Evolutionary conservation across 2,113 vertebrate genomes (phyloP).

Genomic region (Barnardius zonarius): DNA sequence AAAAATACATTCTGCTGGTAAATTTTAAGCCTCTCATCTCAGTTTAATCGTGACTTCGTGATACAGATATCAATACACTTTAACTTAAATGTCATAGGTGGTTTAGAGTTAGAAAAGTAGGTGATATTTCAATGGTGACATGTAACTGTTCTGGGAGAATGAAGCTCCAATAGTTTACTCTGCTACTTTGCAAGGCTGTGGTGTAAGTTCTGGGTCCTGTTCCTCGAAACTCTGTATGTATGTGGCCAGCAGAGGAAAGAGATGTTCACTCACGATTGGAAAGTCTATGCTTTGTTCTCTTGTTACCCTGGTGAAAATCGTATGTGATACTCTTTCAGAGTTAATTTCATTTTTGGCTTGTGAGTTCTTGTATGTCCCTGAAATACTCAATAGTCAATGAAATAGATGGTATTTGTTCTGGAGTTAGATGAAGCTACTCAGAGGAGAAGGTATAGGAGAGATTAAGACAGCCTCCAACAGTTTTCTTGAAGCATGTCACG

Average conservation of each 20-base stretch:
- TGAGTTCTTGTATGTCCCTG: neutral
- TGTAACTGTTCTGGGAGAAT: neutral
- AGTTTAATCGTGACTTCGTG: neutral
- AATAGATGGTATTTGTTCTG: neutral
- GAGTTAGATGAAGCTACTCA: neutral
- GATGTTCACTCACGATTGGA: neutral
- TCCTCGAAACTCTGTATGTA: neutral
- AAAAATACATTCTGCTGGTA: constrained; percentile 13
- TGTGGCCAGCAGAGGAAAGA: neutral
- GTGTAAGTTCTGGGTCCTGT: neutral
- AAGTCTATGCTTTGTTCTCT: neutral
- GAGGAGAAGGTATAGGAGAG: neutral
- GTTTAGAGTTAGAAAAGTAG: neutral
- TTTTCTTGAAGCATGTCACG: neutral
- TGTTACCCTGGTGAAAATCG: neutral
- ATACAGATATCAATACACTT: neutral
- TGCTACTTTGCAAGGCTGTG: neutral
- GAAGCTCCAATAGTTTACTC: neutral
- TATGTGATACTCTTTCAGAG: neutral
- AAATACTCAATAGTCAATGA: neutral
- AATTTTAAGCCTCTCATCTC: neutral
- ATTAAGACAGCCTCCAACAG: neutral
- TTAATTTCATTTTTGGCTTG: neutral
- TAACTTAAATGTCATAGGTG: neutral
- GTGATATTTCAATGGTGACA: neutral